Percentiles rank a stretch among this genome's conserved stretches.
Evolutionary conservation across 2,797 vertebrate species (phyloP).

Genomic region (Phoxinus dragarum): DNA sequence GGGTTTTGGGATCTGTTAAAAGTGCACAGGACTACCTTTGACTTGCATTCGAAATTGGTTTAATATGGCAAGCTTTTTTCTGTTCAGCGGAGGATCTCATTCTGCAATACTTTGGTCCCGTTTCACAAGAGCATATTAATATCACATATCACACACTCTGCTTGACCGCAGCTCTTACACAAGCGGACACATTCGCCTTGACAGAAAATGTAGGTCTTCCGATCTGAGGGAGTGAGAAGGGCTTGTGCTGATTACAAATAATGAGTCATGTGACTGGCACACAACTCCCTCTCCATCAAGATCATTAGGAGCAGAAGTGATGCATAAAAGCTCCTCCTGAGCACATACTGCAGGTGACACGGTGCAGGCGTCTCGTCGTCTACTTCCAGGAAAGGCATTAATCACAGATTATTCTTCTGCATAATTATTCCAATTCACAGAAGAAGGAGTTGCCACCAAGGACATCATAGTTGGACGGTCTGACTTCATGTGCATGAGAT

Average conservation of each 20-base stretch:
- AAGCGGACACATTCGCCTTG: neutral
- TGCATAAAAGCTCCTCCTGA: slow-evolving; percentile 24
- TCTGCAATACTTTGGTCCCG: neutral
- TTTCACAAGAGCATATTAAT: slow-evolving; percentile 1
- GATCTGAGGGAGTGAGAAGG: neutral
- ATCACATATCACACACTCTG: neutral
- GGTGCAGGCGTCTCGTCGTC: neutral
- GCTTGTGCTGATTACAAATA: slow-evolving; percentile 20
- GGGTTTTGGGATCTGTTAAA: neutral
- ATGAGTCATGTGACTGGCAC: slow-evolving; percentile 19
- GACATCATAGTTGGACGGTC: neutral
- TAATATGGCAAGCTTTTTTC: neutral
- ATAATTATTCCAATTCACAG: neutral
- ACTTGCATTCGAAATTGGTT: neutral
- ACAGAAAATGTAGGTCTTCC: neutral
- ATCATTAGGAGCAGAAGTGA: neutral
- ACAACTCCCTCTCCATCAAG: slow-evolving; percentile 19
- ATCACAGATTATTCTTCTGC: neutral
- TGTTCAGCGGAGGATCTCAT: neutral
- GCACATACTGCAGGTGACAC: neutral
- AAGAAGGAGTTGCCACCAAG: neutral
- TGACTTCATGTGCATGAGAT: neutral
- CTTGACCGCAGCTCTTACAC: neutral
- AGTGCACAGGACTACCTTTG: neutral
- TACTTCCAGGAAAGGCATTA: neutral